phyloP scores from a whole-genome alignment of 53 echinoderm and acorn worm species.

The Paracentrotus lividus region DNA sequence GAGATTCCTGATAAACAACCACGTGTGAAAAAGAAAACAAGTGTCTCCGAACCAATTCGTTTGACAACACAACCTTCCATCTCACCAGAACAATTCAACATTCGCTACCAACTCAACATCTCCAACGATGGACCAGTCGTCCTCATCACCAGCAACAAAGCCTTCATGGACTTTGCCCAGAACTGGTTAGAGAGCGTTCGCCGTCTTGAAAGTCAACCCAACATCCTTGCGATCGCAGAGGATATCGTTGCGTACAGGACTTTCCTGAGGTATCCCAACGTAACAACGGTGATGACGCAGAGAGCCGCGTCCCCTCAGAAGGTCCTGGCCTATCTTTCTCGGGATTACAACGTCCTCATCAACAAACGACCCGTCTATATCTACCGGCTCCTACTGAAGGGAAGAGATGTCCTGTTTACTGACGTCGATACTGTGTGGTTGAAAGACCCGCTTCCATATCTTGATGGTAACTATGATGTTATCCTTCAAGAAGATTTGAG shows the following conservation, averaged over 20 bases:
- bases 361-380: slow-evolving; percentile 87
- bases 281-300: slow-evolving; percentile 68
- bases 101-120: slow-evolving; percentile 33
- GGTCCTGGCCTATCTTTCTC: slow-evolving; percentile 65
- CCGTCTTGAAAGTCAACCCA: slow-evolving; percentile 67
- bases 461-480: slow-evolving; percentile 79
- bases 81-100: slow-evolving; percentile 45
- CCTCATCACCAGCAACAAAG: slow-evolving; percentile 80
- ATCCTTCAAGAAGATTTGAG: slow-evolving; percentile 77
- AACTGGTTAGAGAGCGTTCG: slow-evolving; percentile 84
- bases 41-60: neutral
- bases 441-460: slow-evolving; percentile 80
- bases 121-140: slow-evolving; percentile 65
- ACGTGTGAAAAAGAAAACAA: neutral
- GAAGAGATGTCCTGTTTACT: slow-evolving; percentile 79
- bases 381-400: slow-evolving; percentile 67
- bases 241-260: slow-evolving; percentile 50
- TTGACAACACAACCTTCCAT: neutral
- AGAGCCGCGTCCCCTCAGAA: slow-evolving; percentile 56
- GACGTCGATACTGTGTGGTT: slow-evolving; percentile 90
- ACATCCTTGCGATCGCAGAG: slow-evolving; percentile 80
- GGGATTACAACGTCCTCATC: slow-evolving; percentile 77
- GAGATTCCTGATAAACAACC: neutral
- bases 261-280: slow-evolving; percentile 57
- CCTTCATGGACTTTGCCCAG: slow-evolving; percentile 83